These are phyloP conservation scores for Helicorthomorpha holstii DNA, from an alignment of 1,140 invertebrate species.

Conservation along the genomic window DNA sequence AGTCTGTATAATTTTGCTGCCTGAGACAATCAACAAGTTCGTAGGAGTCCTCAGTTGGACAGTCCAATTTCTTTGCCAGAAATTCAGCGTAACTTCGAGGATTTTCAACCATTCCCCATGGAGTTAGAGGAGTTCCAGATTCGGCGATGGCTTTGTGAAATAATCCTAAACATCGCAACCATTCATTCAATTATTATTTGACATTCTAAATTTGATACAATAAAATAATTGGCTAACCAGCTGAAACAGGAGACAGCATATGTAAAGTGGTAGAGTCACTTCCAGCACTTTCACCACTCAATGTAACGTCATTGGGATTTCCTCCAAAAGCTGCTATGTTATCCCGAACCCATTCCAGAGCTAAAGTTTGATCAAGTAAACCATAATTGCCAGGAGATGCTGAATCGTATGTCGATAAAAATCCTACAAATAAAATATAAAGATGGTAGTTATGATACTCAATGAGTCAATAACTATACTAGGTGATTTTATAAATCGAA, in stretches of 20 bases:
- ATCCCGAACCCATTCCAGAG: constrained; percentile 39
- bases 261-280: constrained; percentile 31
- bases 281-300: constrained; percentile 40
- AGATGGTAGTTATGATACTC: too few relatives aligned
- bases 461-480: too few relatives aligned
- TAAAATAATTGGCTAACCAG: constrained; percentile 34
- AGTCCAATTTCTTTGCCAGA: neutral
- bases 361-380: constrained; percentile 39
- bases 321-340: constrained; percentile 40
- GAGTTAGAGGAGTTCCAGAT: constrained; percentile 77
- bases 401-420: neutral
- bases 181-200: neutral
- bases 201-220: constrained; percentile 66
- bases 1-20: neutral
- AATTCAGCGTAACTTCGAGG: neutral
- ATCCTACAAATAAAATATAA: neutral
- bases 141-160: constrained; percentile 26
- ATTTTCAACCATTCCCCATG: constrained; percentile 51
- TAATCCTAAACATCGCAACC: neutral
- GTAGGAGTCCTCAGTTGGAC: neutral
- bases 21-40: neutral
- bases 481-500: too few relatives aligned
- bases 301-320: constrained; percentile 37
- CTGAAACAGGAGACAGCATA: constrained; percentile 30
- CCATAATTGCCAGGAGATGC: constrained; percentile 36